These are phyloP conservation scores for Hirtodrosophila confusa DNA, from an alignment of 2,888 invertebrate species.

Conservation along the genomic window DNA sequence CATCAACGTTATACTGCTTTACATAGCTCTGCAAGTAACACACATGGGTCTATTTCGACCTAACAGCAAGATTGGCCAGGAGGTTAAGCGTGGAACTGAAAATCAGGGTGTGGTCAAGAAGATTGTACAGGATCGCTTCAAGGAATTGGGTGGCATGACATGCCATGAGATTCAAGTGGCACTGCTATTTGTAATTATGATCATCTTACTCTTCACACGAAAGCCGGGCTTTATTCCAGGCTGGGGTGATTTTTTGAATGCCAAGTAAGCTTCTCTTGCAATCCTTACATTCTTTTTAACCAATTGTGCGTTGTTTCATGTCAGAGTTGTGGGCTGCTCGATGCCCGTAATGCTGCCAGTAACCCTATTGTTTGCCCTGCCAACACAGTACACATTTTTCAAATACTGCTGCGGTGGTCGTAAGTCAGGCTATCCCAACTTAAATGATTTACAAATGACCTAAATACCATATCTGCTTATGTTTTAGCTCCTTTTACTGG, in stretches of 20 bases:
- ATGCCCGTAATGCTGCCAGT: constrained; percentile 91
- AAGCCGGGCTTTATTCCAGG: constrained; percentile 93
- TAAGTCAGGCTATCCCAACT: constrained; percentile 14
- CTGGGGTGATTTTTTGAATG: constrained; percentile 87
- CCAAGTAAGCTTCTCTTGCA: constrained; percentile 43
- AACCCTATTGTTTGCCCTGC: constrained; percentile 91
- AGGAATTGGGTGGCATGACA: constrained; percentile 89
- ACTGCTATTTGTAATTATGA: constrained; percentile 89
- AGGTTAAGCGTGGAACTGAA: constrained; percentile 83
- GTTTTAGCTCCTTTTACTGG: constrained; percentile 56
- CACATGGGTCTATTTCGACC: constrained; percentile 79
- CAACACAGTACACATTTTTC: constrained; percentile 89
- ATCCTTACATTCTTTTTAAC: no score
- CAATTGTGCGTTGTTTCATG: neutral
- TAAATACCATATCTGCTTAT: neutral
- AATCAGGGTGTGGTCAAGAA: constrained; percentile 87
- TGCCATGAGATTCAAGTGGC: constrained; percentile 90
- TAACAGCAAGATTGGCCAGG: constrained; percentile 47
- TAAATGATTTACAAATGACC: neutral
- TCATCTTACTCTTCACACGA: constrained; percentile 92
- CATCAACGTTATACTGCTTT: constrained; percentile 43
- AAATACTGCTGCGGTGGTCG: constrained; percentile 86
- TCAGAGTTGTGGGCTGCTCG: constrained; percentile 79
- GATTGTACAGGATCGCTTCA: constrained; percentile 81
- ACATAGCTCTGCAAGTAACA: constrained; percentile 60